phyloP scores from a whole-genome alignment of 2,888 invertebrate species.

The Tachina fera region DNA sequence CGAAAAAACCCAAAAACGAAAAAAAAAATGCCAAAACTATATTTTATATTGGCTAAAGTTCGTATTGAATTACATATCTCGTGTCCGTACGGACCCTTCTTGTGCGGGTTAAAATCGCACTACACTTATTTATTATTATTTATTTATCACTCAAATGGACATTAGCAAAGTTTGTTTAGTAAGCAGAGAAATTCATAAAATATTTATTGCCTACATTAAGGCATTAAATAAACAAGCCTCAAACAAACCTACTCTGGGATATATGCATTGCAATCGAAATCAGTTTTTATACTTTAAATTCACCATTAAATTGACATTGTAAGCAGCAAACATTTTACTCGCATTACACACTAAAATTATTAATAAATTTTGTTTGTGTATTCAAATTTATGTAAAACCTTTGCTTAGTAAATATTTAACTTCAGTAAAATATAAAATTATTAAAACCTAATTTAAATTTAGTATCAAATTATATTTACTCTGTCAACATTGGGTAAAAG shows the following conservation, averaged over 20 bases:
- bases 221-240: neutral
- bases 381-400: neutral
- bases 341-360: neutral
- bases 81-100: too few species aligned
- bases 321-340: neutral
- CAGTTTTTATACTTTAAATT: neutral
- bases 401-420: conserved; percentile 20
- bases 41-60: too few species aligned
- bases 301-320: neutral
- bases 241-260: too few species aligned
- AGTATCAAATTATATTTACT: conserved; percentile 20
- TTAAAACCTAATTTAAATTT: neutral
- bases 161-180: too few species aligned
- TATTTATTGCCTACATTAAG: conserved; percentile 2
- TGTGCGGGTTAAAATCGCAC: too few species aligned
- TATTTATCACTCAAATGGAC: too few species aligned
- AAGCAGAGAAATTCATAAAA: neutral
- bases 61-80: too few species aligned
- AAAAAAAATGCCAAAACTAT: too few species aligned
- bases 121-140: too few species aligned
- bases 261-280: neutral
- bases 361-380: neutral
- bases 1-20: too few species aligned
- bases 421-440: conserved; percentile 6
- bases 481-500: conserved; percentile 12